Percentiles rank a stretch among this genome's conserved stretches.
Evolutionary conservation across 2,113 vertebrate species (phyloP).

Genomic region (Onychorhynchus coronatus): DNA sequence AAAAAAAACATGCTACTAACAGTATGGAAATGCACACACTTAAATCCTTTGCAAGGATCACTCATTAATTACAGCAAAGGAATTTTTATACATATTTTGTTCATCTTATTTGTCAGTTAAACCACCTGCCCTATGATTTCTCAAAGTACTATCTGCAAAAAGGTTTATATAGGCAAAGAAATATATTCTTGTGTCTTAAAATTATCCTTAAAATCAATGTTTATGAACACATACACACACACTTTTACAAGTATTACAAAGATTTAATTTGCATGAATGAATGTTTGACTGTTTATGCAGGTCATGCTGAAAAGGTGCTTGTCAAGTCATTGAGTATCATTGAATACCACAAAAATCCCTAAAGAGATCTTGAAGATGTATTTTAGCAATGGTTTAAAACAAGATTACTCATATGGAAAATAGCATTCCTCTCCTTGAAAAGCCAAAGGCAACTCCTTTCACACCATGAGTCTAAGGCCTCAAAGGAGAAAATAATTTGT

Average conservation of each 20-base stretch:
- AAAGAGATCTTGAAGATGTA: background rate
- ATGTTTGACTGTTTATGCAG: background rate
- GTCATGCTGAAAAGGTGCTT: background rate
- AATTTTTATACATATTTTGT: background rate
- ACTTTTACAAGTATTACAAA: background rate
- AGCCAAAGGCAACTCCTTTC: background rate
- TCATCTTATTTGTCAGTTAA: background rate
- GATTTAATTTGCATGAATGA: background rate
- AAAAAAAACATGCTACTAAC: background rate
- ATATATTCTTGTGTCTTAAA: background rate
- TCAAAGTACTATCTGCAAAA: background rate
- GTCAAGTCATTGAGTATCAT: background rate
- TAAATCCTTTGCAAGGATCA: background rate
- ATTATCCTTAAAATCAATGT: background rate
- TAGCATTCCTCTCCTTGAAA: background rate
- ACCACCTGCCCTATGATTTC: background rate
- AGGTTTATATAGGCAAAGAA: background rate
- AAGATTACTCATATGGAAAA: background rate
- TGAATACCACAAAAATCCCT: background rate
- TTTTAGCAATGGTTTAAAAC: background rate
- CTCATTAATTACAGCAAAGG: background rate
- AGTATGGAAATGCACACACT: background rate
- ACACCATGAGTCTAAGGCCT: background rate
- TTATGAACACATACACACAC: background rate
- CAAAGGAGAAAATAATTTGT: background rate